Evolutionary conservation across 2,113 vertebrate species (phyloP), one percentile per base, ranked within the genome.

Genomic region (Ariopsis seemanni): DNA sequence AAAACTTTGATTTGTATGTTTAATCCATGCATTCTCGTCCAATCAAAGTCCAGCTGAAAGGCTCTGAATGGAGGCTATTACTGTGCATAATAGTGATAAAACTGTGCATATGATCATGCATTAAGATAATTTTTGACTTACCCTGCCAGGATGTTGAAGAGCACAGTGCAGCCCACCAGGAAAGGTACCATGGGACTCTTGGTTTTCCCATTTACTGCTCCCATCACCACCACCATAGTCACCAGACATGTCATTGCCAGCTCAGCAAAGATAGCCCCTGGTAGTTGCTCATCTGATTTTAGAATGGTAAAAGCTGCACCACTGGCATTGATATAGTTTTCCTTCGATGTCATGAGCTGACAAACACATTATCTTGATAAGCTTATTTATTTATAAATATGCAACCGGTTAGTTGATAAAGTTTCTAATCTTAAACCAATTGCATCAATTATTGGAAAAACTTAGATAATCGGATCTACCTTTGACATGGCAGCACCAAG

Each of bases 401-500:
- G 34, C 9, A 42, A 15, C 52, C 42, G 27, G 84, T 42, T 71
- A 71, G 5, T 34, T 67, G 20, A 67, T 57, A 53, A 62, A 10
- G 2, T 57, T 30, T 67, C 7, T 11, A 75, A 77, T 4, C 25
- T 52, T 57, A 57, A 79, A 79, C n/a, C 52, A 17, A 9, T 30
- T 30, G 10, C 42, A 69, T 42, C 10, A 60, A 20, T 17, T 53
- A 12, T 11, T 22, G 34, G 9, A 1, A 78, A 55, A 55, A 55
- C 12, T 8, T 55, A 55, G 55, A 12, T 62, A 58, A n/a, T 7
- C 1, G 60, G 42, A 75, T 91, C 84, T 58, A 96, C 94, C 94
- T 94, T 96, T 62, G 95, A 90, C 95, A 96, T 94, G 25, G 90
- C 94, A 25, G 95, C 95, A 88, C 95, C 95, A 5, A 95, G 87